Evolutionary conservation across 64 coral and sea anemone species (phyloP).

Genomic region (Acropora yongei): DNA sequence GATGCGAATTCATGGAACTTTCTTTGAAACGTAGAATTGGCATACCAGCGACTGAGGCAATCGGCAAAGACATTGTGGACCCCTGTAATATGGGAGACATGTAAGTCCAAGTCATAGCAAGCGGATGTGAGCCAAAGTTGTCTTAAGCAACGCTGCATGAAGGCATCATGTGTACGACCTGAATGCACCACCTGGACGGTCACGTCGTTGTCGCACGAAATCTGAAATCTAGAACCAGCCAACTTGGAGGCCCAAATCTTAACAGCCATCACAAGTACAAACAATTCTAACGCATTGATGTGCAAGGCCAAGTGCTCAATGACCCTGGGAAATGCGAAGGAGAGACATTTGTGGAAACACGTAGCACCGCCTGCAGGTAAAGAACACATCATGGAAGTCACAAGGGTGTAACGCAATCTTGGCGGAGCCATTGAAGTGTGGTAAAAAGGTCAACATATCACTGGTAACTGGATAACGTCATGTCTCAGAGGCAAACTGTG

Average conservation of each 20-base stretch:
- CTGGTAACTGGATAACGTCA: neutral
- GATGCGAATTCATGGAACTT: slow-evolving; percentile 1
- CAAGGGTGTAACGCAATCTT: neutral
- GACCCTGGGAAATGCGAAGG: neutral
- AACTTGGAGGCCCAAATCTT: slow-evolving; percentile 14
- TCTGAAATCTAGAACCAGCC: neutral
- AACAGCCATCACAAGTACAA: neutral
- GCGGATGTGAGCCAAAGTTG: slow-evolving; percentile 34
- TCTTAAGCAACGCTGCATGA: slow-evolving; percentile 50
- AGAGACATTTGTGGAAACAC: slow-evolving; percentile 30
- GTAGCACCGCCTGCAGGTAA: slow-evolving; percentile 33
- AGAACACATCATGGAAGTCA: slow-evolving; percentile 5
- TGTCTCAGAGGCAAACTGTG: neutral
- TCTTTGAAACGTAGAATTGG: neutral
- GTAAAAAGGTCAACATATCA: neutral
- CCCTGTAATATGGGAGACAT: slow-evolving; percentile 26
- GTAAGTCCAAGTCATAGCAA: slow-evolving; percentile 41
- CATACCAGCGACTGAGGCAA: slow-evolving; percentile 52
- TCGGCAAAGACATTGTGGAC: slow-evolving; percentile 30
- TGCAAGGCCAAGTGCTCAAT: neutral
- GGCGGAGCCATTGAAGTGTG: neutral
- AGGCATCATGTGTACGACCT: slow-evolving; percentile 16
- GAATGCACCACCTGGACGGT: neutral
- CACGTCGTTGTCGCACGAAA: slow-evolving; percentile 37
- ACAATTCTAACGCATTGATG: slow-evolving; percentile 31